Base-by-base conservation (phyloP, 2,888 invertebrate genomes). In the Drosophila stalkeri region DNA sequence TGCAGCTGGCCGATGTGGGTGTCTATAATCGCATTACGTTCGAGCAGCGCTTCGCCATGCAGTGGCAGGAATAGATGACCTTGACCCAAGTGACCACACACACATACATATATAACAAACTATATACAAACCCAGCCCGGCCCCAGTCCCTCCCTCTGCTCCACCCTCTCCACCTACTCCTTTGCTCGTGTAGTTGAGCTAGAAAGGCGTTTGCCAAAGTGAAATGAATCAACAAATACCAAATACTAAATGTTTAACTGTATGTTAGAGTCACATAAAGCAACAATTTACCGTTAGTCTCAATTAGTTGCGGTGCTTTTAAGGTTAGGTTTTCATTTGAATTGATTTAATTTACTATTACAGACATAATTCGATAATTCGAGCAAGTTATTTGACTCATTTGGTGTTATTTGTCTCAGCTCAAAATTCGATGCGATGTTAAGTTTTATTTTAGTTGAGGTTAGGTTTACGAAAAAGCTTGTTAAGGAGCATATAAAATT, bases 11-110 rank as follows among this genome's bases (percentile, higher is more conserved):
- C 61, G 91, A 91, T 69, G 80, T 90, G 3, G 91, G 91, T 0
- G 90, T 91, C 49, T 91, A 73, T 12, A 91, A 91, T 79, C 87
- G 91, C 6, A 65, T 73, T 20, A 90, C 90, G 2, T 91, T 91
- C 27, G 91, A 91, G 71, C 85, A 91, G 41, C 81, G 90, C 2
- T 91, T 89, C 20, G 81, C 80, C 51, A 82, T 91, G 89, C 90
- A 91, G 59, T 91, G 91, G 91, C 86, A 80, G 74, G 90, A 90
- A 33, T 87, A 86, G 52, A 43, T 54, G 37, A 18, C 52, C 59
- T 61, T 65, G 60, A 65, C 65, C 66, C 27, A 5, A 31, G 47
- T 2, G n/a, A 16, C 6, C 2, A 18, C 0, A 23, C 27, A 41
- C 2, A 27, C 31, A 49, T 16, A 16, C 3, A 31, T 5, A 27